Percentiles rank a stretch among this genome's conserved stretches.
Conservation (phyloP, 1,140 invertebrate species). For the Riptortus pedestris region DNA sequence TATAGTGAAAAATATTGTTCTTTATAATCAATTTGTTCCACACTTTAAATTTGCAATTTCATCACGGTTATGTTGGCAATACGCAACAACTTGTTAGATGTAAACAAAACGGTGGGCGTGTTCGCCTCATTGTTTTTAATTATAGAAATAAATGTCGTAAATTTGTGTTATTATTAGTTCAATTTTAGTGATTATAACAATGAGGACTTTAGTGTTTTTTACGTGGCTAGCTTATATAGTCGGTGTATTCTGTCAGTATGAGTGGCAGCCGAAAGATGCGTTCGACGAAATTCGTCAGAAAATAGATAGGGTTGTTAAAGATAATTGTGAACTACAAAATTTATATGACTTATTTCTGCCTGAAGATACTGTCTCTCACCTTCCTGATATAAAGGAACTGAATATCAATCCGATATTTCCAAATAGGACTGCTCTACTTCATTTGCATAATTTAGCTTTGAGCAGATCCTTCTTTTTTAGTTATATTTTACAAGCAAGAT, state of each 20-base stretch:
- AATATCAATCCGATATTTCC: conserved; percentile 91
- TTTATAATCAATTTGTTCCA: too few relatives aligned
- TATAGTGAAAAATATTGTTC: not conserved
- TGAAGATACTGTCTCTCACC: conserved; percentile 71
- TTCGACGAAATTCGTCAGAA: conserved; percentile 76
- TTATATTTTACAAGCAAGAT: conserved; percentile 84
- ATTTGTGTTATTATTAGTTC: not conserved
- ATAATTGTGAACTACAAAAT: conserved; percentile 83
- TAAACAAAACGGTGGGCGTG: conserved; percentile 14
- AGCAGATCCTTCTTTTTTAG: conserved; percentile 92
- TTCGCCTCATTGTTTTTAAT: not conserved
- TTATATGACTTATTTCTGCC: conserved; percentile 75
- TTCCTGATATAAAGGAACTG: conserved; percentile 88
- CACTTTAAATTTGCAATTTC: too few relatives aligned
- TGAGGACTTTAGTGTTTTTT: not conserved
- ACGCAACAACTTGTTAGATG: conserved; percentile 18
- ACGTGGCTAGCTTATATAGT: not conserved
- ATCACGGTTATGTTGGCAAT: conserved; percentile 9
- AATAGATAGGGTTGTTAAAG: conserved; percentile 65
- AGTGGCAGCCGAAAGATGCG: conserved; percentile 76
- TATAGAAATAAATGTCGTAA: not conserved
- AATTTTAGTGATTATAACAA: not conserved
- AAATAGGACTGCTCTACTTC: conserved; percentile 82
- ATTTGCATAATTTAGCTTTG: conserved; percentile 91
- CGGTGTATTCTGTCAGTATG: conserved; percentile 55